phyloP scores from a whole-genome alignment of 2,888 invertebrate species.

The Drosophila multiciliata region DNA sequence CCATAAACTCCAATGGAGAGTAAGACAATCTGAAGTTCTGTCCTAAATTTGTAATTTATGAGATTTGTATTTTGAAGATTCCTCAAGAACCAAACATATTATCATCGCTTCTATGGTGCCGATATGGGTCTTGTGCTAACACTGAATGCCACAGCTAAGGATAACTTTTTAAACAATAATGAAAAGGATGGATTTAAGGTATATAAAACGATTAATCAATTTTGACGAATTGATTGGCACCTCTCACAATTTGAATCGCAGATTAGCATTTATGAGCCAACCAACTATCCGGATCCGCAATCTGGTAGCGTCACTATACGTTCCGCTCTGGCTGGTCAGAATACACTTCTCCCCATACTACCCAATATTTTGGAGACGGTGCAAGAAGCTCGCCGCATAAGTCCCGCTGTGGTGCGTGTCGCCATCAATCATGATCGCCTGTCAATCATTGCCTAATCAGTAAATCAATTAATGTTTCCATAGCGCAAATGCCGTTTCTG shows the following conservation, averaged over 20 bases:
- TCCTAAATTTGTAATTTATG: background rate
- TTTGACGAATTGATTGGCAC: too few relatives aligned
- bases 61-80: constrained; percentile 35
- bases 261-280: constrained; percentile 59
- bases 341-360: constrained; percentile 54
- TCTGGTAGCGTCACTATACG: constrained; percentile 66
- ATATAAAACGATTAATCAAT: constrained; percentile 15
- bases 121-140: constrained; percentile 86
- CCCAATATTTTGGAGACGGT: constrained; percentile 69
- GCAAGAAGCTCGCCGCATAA: constrained; percentile 61
- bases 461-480: constrained; percentile 9
- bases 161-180: constrained; percentile 86
- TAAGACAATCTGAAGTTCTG: constrained; percentile 8
- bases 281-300: constrained; percentile 63
- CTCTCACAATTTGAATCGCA: background rate
- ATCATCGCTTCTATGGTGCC: constrained; percentile 79
- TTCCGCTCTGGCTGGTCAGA: constrained; percentile 47
- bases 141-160: constrained; percentile 86
- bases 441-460: constrained; percentile 23
- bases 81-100: constrained; percentile 27
- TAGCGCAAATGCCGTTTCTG: constrained; percentile 87
- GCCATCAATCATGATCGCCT: background rate
- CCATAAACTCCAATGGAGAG: constrained; percentile 82
- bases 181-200: constrained; percentile 86
- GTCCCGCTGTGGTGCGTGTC: constrained; percentile 46